A percentile compares a stretch with the other conserved stretches of the same genome.
Conservation (phyloP, 2,888 invertebrate species). For the Epistrophe grossulariae region DNA sequence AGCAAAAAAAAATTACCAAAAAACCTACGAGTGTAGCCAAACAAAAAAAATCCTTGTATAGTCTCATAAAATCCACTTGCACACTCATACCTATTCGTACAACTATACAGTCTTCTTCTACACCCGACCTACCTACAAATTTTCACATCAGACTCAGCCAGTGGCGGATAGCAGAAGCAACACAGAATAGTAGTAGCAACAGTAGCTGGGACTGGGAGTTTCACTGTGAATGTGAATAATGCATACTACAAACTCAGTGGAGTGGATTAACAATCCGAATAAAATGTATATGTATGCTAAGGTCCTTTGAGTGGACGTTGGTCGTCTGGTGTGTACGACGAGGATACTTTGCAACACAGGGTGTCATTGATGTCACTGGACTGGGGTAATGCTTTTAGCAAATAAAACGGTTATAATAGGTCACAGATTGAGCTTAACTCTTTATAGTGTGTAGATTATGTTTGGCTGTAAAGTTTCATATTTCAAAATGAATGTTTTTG, state of each 20-base stretch:
- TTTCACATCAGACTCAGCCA: slow-evolving; percentile 41
- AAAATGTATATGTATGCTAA: slow-evolving; percentile 47
- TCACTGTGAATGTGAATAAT: slow-evolving; percentile 64
- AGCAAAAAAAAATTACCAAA: slow-evolving; percentile 26
- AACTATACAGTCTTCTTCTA: neutral
- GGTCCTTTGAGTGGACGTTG: slow-evolving; percentile 63
- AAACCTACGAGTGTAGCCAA: neutral
- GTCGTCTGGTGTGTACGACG: slow-evolving; percentile 1
- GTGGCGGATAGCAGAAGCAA: slow-evolving; percentile 49
- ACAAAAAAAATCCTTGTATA: slow-evolving; percentile 35
- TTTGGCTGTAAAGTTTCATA: neutral
- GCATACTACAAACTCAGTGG: slow-evolving; percentile 69
- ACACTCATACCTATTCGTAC: slow-evolving; percentile 11
- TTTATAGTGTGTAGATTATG: neutral
- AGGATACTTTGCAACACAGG: slow-evolving; percentile 43
- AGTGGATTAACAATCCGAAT: slow-evolving; percentile 74
- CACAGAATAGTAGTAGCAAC: slow-evolving; percentile 34
- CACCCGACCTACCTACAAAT: neutral
- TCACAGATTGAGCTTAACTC: neutral
- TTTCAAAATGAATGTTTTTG: neutral
- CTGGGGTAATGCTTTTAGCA: neutral
- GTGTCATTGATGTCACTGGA: slow-evolving; percentile 32
- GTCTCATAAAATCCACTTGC: slow-evolving; percentile 69
- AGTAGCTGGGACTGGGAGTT: slow-evolving; percentile 37
- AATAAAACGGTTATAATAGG: neutral